Evolutionary conservation across 2,797 vertebrate species (phyloP), one percentile per base, ranked within the genome.

Genomic region (Helostoma temminkii): DNA sequence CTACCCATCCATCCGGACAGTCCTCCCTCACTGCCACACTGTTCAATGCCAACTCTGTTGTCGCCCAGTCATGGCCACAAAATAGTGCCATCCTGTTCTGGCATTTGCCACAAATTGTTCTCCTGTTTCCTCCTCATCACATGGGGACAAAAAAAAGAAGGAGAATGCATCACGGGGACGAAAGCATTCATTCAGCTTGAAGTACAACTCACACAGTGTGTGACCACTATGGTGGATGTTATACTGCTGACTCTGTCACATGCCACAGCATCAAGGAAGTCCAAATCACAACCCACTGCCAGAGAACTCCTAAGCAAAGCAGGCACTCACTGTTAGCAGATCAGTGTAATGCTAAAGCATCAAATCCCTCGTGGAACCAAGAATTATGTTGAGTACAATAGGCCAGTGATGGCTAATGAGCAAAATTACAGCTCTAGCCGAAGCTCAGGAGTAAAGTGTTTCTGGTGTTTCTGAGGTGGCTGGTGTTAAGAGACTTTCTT

Each of bases 21-120:
- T 50, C 70, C 58, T 61, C 72, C 57, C 36, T 82, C 50, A 67
- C 73, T 67, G 45, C 59, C 54, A 50, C 53, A 62, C 80, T 80
- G 78, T 37, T 85, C 82, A 67, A 90, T 89, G 84, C 80, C 86
- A 34, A 32, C 32, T 88, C 87, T 85, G 88, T 76, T 71, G 69
- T 64, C 76, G 66, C 69, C 76, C 61, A 45, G 85, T 92, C 88
- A 90, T 90, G 89, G 81, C 68, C 54, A 47, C 56, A 50, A 81
- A 89, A 93, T 91, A 90, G 90, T 52, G 37, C 63, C 80, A 83
- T 68, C 80, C 81, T 88, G 79, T 80, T 64, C 74, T 72, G 81
- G 68, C 74, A 71, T 78, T 62, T 65, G 55, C 49, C 59, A 48
- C 69, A 58, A 46, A 1, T 70, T 64, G 79, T 68, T 73, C 78